Conservation (phyloP, 2,113 vertebrate genomes). For the Anser cygnoides region DNA sequence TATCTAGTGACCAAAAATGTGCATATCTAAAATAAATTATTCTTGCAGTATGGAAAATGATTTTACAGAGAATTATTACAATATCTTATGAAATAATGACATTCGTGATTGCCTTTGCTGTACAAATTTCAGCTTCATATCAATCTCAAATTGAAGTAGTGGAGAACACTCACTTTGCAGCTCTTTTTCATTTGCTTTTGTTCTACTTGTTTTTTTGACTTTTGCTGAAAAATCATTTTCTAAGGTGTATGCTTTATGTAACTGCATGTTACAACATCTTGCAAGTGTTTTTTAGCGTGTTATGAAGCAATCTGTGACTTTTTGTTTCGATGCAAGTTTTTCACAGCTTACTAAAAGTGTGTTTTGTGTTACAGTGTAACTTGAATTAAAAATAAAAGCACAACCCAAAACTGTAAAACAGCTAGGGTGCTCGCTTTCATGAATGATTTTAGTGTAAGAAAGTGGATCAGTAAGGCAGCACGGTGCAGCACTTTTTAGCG, state of each 20-base stretch:
- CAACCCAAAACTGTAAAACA: slow-evolving; percentile 20
- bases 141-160: background rate
- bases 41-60: background rate
- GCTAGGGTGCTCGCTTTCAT: background rate
- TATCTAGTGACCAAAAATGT: slow-evolving; percentile 31
- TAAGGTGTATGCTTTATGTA: slow-evolving; percentile 15
- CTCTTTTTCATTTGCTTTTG: background rate
- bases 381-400: slow-evolving; percentile 45
- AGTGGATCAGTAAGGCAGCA: background rate
- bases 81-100: background rate
- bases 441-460: background rate
- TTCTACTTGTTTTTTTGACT: background rate
- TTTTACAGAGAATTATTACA: background rate
- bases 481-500: background rate
- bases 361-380: slow-evolving; percentile 22
- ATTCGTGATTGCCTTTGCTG: background rate
- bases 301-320: background rate
- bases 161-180: background rate
- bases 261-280: background rate
- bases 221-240: background rate
- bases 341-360: slow-evolving; percentile 33
- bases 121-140: background rate
- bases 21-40: slow-evolving; percentile 25
- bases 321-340: slow-evolving; percentile 15
- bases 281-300: background rate